phyloP scores from a whole-genome alignment of 2,797 vertebrate species.

The Enteromius thamalakanensis region DNA sequence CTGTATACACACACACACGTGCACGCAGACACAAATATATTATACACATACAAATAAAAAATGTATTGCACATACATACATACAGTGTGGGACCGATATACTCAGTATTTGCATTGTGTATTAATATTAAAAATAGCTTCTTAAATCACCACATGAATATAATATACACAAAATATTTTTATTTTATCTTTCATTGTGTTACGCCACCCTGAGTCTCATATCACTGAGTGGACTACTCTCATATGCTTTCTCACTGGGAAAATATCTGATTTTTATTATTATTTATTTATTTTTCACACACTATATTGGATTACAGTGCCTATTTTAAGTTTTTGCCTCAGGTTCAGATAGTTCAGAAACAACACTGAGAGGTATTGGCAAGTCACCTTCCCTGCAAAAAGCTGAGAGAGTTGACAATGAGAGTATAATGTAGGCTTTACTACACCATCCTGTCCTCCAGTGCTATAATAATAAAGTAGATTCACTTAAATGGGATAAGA shows the following conservation, averaged over 20 bases:
- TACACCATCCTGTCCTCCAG: not conserved
- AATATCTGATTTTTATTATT: conserved; percentile 25
- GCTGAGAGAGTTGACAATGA: conserved; percentile 18
- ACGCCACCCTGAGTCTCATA: conserved; percentile 14
- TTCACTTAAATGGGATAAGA: not conserved
- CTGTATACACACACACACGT: no score
- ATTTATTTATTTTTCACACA: not conserved
- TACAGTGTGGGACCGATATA: not conserved
- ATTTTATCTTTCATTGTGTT: conserved; percentile 11
- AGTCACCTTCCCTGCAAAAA: conserved; percentile 43
- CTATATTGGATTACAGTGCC: conserved; percentile 45
- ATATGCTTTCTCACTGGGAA: conserved; percentile 38
- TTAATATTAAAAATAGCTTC: not conserved
- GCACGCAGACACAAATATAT: not conserved
- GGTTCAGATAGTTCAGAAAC: conserved; percentile 41
- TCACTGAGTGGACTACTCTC: conserved; percentile 27
- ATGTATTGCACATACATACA: not conserved
- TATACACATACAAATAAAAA: not conserved
- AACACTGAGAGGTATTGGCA: conserved; percentile 49
- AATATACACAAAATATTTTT: not conserved
- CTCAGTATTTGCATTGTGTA: not conserved
- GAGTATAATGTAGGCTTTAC: not conserved
- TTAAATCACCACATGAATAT: not conserved
- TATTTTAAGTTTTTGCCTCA: conserved; percentile 52
- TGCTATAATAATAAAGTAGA: not conserved